Base-by-base conservation (phyloP, 2,797 vertebrate species). In the Molossus molossus region DNA sequence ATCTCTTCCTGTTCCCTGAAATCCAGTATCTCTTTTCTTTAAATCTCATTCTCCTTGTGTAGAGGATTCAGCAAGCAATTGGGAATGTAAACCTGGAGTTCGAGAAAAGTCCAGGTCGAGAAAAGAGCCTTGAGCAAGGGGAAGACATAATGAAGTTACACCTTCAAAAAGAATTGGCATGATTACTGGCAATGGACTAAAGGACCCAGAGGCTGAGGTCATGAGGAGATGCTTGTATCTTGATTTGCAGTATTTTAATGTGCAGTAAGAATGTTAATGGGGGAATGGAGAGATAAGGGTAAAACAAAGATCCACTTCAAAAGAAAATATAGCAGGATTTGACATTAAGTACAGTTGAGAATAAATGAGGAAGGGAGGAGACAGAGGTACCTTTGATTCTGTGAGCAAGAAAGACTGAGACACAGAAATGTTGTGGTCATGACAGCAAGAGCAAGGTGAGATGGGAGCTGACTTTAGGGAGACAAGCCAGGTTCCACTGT, bases 381-480 rank as follows among this genome's bases (percentile, higher is more conserved):
- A 65, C 6, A 86, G 7, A 23, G 25, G 23, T 48, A 4, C 17
- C 48, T 55, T 40, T 60, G n/a, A 21, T 64, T 67, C 37, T 80
- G 37, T 53, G 53, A 53, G 57, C 55, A 55, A 33, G 6, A 7
- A 48, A 76, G 53, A 50, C 15, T 55, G 14, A n/a, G 8, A 14
- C 25, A 13, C 9, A 9, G 37, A 70, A 40, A 76, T 75, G 33
- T 11, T 1, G 0, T 0, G 9, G 18, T 64, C 33, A 8, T 6
- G 33, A 50, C 0, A 18, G 9, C 48, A 48, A 57, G 65, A 29
- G 9, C 10, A 12, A 45, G 20, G 87, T 7, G 37, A 72, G 40
- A 20, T 1, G 13, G 29, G 60, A 40, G 1, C 62, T 48, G 55
- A 29, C 1, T 55, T 50, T 33, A 84, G 18, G 12, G 58, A 64